These are phyloP conservation scores for Charadrius vociferus DNA, from an alignment of 2,113 vertebrate species.

Conservation along the genomic window DNA sequence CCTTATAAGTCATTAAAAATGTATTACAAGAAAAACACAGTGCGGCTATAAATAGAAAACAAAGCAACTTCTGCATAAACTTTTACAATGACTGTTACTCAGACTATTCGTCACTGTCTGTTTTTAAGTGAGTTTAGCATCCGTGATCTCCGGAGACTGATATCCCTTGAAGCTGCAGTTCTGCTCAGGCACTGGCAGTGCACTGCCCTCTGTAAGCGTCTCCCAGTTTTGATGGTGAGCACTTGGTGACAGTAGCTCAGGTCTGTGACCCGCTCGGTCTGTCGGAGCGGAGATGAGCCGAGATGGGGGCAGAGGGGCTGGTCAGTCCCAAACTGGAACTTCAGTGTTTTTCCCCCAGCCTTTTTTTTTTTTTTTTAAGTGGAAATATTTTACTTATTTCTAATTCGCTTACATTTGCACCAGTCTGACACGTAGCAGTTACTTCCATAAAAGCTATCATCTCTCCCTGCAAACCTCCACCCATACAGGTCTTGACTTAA, in stretches of 20 bases:
- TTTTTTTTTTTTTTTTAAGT: background rate
- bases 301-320: background rate
- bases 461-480: background rate
- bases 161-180: background rate
- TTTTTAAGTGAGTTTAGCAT: background rate
- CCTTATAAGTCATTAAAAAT: constrained; percentile 65
- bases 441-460: background rate
- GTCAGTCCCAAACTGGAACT: background rate
- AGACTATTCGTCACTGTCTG: background rate
- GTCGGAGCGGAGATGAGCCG: background rate
- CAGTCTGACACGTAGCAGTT: background rate
- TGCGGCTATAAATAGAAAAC: constrained; percentile 54
- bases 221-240: background rate
- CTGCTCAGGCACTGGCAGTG: background rate
- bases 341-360: accelerated
- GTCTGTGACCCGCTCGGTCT: background rate
- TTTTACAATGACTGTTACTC: background rate
- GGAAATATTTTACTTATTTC: background rate
- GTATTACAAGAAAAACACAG: constrained; percentile 48
- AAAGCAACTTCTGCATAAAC: constrained; percentile 39
- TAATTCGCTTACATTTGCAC: background rate
- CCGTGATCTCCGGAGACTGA: background rate
- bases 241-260: background rate
- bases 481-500: background rate
- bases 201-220: background rate